Evolutionary conservation across 2,113 vertebrate genomes (phyloP).

Genomic region (Lutjanus erythropterus): DNA sequence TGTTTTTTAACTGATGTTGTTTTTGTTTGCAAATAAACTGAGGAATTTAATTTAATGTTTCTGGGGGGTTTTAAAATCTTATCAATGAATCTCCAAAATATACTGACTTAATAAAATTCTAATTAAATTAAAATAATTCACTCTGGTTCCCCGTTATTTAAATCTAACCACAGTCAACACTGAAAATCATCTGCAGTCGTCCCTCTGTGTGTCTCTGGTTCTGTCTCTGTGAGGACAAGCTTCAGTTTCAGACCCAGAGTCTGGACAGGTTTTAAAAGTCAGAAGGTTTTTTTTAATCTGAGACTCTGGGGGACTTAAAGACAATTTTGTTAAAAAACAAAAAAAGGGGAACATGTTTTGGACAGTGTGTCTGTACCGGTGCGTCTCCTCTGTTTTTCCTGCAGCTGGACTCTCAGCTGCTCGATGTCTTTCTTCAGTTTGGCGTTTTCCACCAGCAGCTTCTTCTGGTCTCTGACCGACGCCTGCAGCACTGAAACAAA

Average conservation of each 20-base stretch:
- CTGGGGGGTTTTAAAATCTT: too few species aligned
- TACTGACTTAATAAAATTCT: conserved; percentile 3
- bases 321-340: too few species aligned
- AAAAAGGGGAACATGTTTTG: too few species aligned
- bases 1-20: background rate
- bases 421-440: conserved; percentile 98
- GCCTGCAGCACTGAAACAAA: conserved; percentile 90
- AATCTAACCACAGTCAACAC: conserved; percentile 5
- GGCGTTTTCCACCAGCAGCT: conserved; percentile 95
- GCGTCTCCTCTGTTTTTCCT: conserved; percentile 91
- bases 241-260: background rate
- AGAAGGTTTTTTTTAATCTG: too few species aligned
- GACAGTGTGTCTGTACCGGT: conserved; percentile 13
- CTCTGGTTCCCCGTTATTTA: background rate
- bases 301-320: too few species aligned
- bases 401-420: conserved; percentile 88
- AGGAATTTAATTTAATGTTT: background rate
- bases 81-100: background rate
- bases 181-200: conserved; percentile 13
- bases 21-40: background rate
- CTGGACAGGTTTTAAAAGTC: background rate
- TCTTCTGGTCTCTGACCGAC: conserved; percentile 95
- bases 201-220: background rate
- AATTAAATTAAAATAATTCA: conserved; percentile 4
- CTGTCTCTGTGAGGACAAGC: background rate